Base-by-base conservation (phyloP, 2,888 invertebrate species). In the Cosmia trapezina region DNA sequence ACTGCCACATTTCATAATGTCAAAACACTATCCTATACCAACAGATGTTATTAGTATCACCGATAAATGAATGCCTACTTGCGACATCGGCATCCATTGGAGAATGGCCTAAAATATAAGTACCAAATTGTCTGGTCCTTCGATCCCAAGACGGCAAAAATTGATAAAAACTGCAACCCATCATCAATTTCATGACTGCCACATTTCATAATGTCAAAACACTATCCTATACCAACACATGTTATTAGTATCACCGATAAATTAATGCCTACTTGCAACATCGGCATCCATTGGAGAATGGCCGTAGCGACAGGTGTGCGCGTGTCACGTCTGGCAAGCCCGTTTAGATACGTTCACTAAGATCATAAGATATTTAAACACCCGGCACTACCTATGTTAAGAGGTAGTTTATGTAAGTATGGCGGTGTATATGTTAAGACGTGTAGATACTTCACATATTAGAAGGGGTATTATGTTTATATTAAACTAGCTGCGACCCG, bases 321-420 rank as follows among this genome's bases (percentile, higher is more conserved):
- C 53, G 22, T 62, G 73, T 60, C 75, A 76, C 73, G 71, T 66
- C 71, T 64, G 61, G 66, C 74, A 41, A 70, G 62, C 70, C 71
- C 64, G 71, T 70, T 80, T 54, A 59, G 73, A 57, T 82, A 80
- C 78, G 53, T 82, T 78, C 78, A 73, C 83, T 73, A 64, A 73
- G 81, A 79, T 76, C 81, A 79, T 81, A 76, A 81, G 83, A 80
- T 82, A 80, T 80, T 82, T 73, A 66, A 82, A 78, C 83, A 82
- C 83, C 83, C 83, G 66, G 56, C 78, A 70, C 62, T 70, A 76
- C 41, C 17, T 64, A 62, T 56, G 78, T 60, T 72, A 59, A 64
- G 56, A 70, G 73, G 73, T 45, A 61, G 64, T 65, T 60, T 51
- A 49, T 59, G 47, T 63, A 4, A 49, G 63, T 12, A 37, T 37